Evolutionary conservation across 1,140 invertebrate species (phyloP).

Genomic region (Hermetia illucens): DNA sequence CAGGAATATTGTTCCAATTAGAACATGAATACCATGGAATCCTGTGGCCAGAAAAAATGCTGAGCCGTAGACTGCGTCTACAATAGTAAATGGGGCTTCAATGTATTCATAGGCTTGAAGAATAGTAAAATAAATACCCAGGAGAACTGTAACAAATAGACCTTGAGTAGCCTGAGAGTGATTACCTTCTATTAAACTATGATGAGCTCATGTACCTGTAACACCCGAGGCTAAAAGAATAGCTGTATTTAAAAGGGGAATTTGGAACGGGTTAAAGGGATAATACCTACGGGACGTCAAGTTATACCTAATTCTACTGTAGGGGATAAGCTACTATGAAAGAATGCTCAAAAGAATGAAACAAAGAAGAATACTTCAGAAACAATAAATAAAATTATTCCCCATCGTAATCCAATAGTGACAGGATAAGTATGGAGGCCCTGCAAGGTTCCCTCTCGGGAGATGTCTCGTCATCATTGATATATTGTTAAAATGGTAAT

Average conservation of each 20-base stretch:
- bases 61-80: conserved; percentile 46
- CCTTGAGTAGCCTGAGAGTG: conserved; percentile 29
- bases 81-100: conserved; percentile 44
- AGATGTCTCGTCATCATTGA: conserved; percentile 51
- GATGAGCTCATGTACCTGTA: conserved; percentile 40
- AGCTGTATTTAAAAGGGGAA: conserved; percentile 44
- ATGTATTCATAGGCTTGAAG: conserved; percentile 34
- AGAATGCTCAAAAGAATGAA: conserved; percentile 48
- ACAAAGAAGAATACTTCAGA: conserved; percentile 48
- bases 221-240: conserved; percentile 40
- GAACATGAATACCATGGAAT: conserved; percentile 57
- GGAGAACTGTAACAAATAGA: conserved; percentile 37
- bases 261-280: conserved; percentile 43
- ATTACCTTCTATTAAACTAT: conserved; percentile 37
- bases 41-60: conserved; percentile 56
- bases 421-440: conserved; percentile 34
- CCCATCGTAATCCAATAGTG: conserved; percentile 34
- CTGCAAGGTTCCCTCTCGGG: conserved; percentile 40
- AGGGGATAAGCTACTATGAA: conserved; percentile 45
- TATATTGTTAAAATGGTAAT: conserved; percentile 33
- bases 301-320: conserved; percentile 40
- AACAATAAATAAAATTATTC: conserved; percentile 48
- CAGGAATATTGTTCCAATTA: conserved; percentile 51
- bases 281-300: conserved; percentile 42
- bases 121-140: conserved; percentile 39